These are phyloP conservation scores for Thyatira batis DNA, from an alignment of 2,888 invertebrate genomes.

Conservation along the genomic window DNA sequence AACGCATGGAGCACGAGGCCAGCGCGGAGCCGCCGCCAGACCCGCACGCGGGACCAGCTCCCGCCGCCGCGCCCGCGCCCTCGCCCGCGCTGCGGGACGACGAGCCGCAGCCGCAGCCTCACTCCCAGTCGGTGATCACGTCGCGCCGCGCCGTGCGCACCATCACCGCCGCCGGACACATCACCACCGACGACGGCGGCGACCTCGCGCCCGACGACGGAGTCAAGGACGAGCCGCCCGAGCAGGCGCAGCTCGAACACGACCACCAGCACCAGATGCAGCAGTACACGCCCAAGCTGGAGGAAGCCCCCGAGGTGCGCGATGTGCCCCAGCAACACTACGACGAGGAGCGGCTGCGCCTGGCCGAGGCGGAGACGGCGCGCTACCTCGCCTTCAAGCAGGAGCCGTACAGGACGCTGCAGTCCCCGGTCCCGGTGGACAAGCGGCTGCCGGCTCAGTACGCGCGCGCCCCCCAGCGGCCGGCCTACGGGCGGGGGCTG, in stretches of 20 bases:
- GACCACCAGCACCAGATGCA: conserved; percentile 42
- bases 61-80: conserved; percentile 12
- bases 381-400: conserved; percentile 70
- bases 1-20: conserved; percentile 40
- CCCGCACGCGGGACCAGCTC: conserved; percentile 7
- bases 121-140: conserved; percentile 79
- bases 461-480: conserved; percentile 40
- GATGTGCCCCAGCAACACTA: conserved; percentile 49
- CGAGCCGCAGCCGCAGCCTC: conserved; percentile 55
- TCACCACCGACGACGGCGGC: conserved; percentile 58
- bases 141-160: conserved; percentile 81
- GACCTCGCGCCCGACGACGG: conserved; percentile 54
- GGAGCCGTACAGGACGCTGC: conserved; percentile 61
- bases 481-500: conserved; percentile 50
- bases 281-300: conserved; percentile 53
- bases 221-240: conserved; percentile 70
- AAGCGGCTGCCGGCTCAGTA: conserved; percentile 47
- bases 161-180: conserved; percentile 84
- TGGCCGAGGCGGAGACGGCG: conserved; percentile 64
- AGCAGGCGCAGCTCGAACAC: conserved; percentile 44
- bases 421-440: conserved; percentile 36
- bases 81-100: conserved; percentile 16
- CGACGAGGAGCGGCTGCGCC: conserved; percentile 63
- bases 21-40: conserved; percentile 8
- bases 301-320: conserved; percentile 38